These are phyloP conservation scores for Eumacrocentrus americanus DNA, from an alignment of 2,888 invertebrate genomes.

Conservation along the genomic window DNA sequence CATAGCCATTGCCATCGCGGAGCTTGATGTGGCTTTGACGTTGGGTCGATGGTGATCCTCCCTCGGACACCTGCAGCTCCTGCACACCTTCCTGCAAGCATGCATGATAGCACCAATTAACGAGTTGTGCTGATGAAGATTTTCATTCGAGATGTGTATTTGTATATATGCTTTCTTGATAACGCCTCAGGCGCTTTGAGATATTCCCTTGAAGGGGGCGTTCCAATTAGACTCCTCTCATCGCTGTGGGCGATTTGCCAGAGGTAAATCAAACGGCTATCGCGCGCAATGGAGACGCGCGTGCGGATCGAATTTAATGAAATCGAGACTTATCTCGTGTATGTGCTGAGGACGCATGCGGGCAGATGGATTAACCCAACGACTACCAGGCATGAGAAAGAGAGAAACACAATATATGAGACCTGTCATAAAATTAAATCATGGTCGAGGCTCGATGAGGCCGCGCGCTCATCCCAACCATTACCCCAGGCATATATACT, in stretches of 20 bases:
- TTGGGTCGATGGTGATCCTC: constrained; percentile 59
- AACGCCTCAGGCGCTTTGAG: background rate
- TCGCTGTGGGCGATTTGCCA: constrained; percentile 33
- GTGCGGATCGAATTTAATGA: constrained; percentile 33
- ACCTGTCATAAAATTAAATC: constrained; percentile 21
- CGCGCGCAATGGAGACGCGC: constrained; percentile 32
- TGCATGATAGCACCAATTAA: constrained; percentile 35
- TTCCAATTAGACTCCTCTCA: constrained; percentile 19
- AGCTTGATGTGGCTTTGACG: constrained; percentile 48
- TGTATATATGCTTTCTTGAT: background rate
- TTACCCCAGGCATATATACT: background rate
- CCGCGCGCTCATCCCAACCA: constrained; percentile 13
- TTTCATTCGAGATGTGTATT: background rate
- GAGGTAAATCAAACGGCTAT: constrained; percentile 37
- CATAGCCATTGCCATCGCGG: constrained; percentile 58
- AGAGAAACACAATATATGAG: background rate
- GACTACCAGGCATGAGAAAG: background rate
- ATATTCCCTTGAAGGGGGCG: background rate
- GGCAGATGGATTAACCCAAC: background rate
- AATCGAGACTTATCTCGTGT: constrained; percentile 13
- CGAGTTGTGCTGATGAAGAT: background rate
- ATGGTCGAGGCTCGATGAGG: constrained; percentile 6
- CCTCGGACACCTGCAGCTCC: constrained; percentile 77
- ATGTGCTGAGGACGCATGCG: constrained; percentile 9
- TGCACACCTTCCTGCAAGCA: constrained; percentile 79